phyloP scores from a whole-genome alignment of 2,113 vertebrate species.

The Chlorocebus sabaeus region DNA sequence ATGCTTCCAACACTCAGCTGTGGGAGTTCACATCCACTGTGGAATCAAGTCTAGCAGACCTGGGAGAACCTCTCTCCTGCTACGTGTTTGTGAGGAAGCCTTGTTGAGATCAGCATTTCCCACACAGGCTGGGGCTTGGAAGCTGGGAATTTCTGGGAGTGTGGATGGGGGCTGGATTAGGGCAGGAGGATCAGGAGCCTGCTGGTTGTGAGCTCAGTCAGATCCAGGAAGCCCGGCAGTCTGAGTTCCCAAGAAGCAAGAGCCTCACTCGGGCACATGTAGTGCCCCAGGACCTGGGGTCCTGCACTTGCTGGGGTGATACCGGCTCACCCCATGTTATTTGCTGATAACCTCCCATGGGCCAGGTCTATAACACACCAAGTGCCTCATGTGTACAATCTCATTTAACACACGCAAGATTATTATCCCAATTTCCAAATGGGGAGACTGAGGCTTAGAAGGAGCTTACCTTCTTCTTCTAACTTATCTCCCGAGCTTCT shows the following conservation, averaged over 20 bases:
- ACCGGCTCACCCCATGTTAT: background rate
- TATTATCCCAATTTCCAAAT: background rate
- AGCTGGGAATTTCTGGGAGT: background rate
- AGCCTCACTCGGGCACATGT: rapidly evolving
- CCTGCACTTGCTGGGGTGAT: rapidly evolving
- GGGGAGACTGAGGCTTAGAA: background rate
- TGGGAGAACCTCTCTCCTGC: background rate
- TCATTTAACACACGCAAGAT: background rate
- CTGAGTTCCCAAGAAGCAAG: background rate
- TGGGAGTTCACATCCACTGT: background rate
- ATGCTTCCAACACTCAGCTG: background rate
- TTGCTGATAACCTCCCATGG: background rate
- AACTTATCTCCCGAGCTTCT: background rate
- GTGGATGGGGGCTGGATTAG: background rate
- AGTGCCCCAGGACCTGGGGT: background rate
- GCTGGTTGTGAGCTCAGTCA: background rate
- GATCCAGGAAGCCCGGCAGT: too few species aligned
- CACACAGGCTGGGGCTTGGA: background rate
- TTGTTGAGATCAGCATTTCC: background rate
- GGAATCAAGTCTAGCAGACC: background rate
- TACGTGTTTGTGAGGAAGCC: background rate
- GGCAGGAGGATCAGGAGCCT: background rate
- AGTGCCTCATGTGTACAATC: background rate
- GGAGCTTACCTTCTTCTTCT: background rate
- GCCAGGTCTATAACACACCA: background rate